Conservation (phyloP, 2,797 vertebrate species). For the Phrynocephalus vlangalii region DNA sequence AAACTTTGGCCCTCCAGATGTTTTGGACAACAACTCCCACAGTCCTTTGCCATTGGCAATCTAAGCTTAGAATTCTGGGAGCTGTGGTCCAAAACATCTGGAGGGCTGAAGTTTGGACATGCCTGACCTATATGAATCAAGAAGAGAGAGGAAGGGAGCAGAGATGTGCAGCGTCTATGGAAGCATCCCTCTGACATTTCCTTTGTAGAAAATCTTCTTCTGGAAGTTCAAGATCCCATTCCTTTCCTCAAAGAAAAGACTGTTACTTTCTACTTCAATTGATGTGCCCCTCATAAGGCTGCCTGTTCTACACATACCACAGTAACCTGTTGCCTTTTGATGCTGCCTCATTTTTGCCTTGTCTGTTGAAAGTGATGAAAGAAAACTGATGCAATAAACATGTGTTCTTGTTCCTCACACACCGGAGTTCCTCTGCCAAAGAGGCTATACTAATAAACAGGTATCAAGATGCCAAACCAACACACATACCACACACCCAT, state of each 20-base stretch:
- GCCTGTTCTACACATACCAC: background rate
- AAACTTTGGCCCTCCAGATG: no score
- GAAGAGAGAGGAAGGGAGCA: background rate
- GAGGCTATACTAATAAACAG: background rate
- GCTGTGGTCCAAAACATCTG: no score
- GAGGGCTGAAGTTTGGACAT: no score
- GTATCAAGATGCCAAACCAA: background rate
- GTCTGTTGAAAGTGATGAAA: background rate
- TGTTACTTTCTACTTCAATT: background rate
- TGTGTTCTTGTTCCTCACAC: background rate
- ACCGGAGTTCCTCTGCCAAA: background rate
- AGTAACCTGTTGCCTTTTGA: constrained; percentile 45
- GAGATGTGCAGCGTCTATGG: background rate
- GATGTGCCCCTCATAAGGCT: constrained; percentile 17
- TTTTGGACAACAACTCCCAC: no score
- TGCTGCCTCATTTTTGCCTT: constrained; percentile 8
- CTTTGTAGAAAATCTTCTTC: constrained; percentile 6
- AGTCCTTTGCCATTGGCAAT: no score
- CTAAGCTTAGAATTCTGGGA: no score
- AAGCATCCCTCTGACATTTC: constrained; percentile 6
- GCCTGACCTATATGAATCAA: background rate
- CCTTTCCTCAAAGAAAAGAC: background rate
- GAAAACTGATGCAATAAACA: constrained; percentile 12
- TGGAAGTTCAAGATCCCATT: constrained; percentile 5
- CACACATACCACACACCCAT: no score